phyloP scores from a whole-genome alignment of 2,797 vertebrate genomes.

The Malacoctenus gilli region DNA sequence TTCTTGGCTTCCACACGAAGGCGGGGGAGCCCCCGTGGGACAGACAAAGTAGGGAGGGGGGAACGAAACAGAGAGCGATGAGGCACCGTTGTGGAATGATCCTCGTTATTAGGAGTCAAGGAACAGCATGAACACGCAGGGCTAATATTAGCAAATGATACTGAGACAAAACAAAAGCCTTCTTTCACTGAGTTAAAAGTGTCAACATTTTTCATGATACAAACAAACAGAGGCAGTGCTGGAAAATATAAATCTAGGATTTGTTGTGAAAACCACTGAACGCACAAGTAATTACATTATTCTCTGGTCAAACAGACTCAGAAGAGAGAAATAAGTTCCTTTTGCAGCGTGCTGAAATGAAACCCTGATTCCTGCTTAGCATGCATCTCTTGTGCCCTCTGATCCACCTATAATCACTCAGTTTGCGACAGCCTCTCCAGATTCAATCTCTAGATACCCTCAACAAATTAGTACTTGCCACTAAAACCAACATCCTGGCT shows the following conservation, averaged over 20 bases:
- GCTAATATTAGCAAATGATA: neutral
- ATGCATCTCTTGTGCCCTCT: constrained; percentile 9
- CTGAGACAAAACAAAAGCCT: too few relatives aligned
- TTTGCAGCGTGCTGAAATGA: neutral
- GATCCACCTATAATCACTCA: constrained; percentile 28
- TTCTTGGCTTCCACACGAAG: neutral
- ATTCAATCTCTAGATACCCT: constrained; percentile 27
- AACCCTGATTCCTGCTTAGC: constrained; percentile 15
- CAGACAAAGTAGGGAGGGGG: neutral
- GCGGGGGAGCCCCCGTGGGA: neutral
- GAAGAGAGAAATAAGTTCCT: neutral
- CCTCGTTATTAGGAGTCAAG: neutral
- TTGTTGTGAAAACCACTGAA: too few relatives aligned
- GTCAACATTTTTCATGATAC: too few relatives aligned
- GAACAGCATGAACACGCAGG: neutral
- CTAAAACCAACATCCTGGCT: constrained; percentile 21
- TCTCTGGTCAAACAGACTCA: too few relatives aligned
- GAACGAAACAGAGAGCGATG: neutral
- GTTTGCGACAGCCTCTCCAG: constrained; percentile 21
- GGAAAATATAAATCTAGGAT: too few relatives aligned
- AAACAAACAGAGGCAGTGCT: too few relatives aligned
- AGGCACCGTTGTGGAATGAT: constrained; percentile 7
- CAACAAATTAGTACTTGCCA: constrained; percentile 41
- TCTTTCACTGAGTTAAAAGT: too few relatives aligned
- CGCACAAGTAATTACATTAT: too few relatives aligned